Percentiles rank a stretch among this genome's conserved stretches.
phyloP scores from a whole-genome alignment of 2,113 vertebrate genomes.

The Prionailurus viverrinus region DNA sequence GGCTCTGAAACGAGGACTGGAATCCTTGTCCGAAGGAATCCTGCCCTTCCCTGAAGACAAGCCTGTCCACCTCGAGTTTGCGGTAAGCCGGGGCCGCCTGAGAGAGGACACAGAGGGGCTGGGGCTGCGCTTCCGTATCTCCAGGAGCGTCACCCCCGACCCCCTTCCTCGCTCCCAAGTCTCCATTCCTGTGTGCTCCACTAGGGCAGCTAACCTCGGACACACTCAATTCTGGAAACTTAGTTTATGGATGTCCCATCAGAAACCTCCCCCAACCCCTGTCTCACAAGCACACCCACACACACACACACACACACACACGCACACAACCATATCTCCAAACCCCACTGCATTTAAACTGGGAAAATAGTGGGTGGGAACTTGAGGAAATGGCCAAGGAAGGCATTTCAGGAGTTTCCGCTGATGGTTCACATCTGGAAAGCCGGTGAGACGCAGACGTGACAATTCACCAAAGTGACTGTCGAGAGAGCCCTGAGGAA shows the following conservation, averaged over 20 bases:
- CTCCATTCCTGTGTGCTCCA: not conserved
- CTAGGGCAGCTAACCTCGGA: not conserved
- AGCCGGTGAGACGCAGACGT: not conserved
- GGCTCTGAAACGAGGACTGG: not conserved
- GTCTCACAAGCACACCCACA: not conserved
- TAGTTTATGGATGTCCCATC: not conserved
- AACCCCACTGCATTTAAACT: not conserved
- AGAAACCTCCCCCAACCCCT: no score
- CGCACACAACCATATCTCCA: not conserved
- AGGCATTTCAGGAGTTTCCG: not conserved
- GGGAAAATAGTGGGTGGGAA: not conserved
- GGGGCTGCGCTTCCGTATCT: not conserved
- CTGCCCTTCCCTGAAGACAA: not conserved
- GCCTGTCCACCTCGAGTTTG: not conserved
- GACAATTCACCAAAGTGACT: not conserved
- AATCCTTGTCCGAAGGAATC: not conserved
- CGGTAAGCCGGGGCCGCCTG: no score
- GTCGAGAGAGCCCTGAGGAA: not conserved
- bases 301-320: not conserved
- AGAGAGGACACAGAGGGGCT: no score
- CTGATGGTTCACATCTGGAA: not conserved
- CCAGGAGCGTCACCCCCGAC: not conserved
- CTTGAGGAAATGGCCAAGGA: not conserved
- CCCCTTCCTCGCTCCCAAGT: not conserved
- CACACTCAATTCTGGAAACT: not conserved